These are phyloP conservation scores for Ginglymostoma cirratum DNA, from an alignment of 2,113 vertebrate species.

Conservation along the genomic window DNA sequence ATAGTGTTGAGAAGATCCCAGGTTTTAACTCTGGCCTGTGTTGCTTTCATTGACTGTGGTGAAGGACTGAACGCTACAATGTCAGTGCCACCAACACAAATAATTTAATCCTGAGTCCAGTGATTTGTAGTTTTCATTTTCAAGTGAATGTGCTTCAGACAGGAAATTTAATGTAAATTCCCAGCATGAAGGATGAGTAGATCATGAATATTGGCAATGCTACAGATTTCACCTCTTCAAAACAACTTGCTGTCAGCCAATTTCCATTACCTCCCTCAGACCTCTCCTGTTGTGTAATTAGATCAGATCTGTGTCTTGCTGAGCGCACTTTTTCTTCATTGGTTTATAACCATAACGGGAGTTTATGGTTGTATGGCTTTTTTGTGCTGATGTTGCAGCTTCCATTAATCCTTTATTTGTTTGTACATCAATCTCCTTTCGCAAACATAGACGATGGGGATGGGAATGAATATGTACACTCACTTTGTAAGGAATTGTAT, in stretches of 20 bases:
- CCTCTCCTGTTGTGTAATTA: slow-evolving; percentile 11
- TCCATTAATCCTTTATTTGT: slow-evolving; percentile 2
- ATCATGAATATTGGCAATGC: neutral
- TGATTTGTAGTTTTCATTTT: neutral
- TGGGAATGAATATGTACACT: neutral
- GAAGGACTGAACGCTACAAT: neutral
- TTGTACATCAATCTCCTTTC: neutral
- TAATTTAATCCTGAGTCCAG: neutral
- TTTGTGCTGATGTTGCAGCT: slow-evolving; percentile 5
- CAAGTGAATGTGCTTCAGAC: neutral
- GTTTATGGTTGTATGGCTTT: slow-evolving; percentile 22
- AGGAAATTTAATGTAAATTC: neutral
- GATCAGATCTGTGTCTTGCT: neutral
- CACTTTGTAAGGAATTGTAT: neutral
- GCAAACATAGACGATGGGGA: neutral
- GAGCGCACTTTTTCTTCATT: slow-evolving; percentile 1
- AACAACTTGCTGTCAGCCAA: slow-evolving; percentile 16
- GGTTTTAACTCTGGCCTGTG: neutral
- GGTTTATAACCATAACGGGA: slow-evolving; percentile 1
- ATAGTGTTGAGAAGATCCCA: neutral
- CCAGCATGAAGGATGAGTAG: neutral
- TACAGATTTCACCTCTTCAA: neutral
- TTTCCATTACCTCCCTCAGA: neutral
- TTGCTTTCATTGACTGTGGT: neutral
- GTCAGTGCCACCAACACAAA: neutral